Conservation (phyloP, 2,113 vertebrate genomes). For the Protobothrops mucrosquamatus region DNA sequence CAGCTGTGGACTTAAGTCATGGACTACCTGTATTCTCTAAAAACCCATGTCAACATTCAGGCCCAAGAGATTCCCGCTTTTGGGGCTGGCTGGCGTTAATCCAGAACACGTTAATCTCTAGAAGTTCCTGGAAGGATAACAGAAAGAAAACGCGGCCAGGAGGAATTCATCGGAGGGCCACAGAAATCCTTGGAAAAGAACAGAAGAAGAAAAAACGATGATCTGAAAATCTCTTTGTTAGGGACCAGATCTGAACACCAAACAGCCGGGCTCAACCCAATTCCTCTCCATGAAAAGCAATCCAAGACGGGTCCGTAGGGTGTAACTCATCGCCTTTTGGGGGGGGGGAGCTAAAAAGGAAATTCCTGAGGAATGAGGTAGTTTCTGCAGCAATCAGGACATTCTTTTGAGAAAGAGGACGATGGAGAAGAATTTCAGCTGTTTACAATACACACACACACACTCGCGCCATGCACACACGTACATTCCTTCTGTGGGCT, state of each 20-base stretch:
- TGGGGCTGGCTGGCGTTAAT: slow-evolving; percentile 56
- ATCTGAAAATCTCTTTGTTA: slow-evolving; percentile 72
- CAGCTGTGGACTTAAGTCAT: too few relatives aligned
- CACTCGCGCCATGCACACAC: slow-evolving; percentile 60
- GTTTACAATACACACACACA: slow-evolving; percentile 69
- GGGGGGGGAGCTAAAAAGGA: slow-evolving; percentile 67
- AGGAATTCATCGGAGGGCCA: slow-evolving; percentile 64
- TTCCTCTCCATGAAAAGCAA: slow-evolving; percentile 75
- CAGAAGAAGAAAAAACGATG: background rate
- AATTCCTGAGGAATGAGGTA: slow-evolving; percentile 81
- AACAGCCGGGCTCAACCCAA: slow-evolving; percentile 75
- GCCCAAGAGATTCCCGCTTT: slow-evolving; percentile 42
- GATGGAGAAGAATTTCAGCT: slow-evolving; percentile 57
- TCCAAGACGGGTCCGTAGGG: slow-evolving; percentile 73
- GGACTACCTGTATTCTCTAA: background rate
- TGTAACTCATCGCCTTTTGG: slow-evolving; percentile 70
- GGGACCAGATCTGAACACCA: slow-evolving; percentile 68
- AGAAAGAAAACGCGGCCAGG: slow-evolving; percentile 65
- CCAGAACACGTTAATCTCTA: background rate
- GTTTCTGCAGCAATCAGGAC: slow-evolving; percentile 73
- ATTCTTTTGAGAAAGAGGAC: slow-evolving; percentile 59
- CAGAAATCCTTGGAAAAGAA: slow-evolving; percentile 65
- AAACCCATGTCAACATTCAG: slow-evolving; percentile 48
- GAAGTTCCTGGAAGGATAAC: slow-evolving; percentile 38
- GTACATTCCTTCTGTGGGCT: slow-evolving; percentile 53